Percentiles rank a stretch among this genome's conserved stretches.
Evolutionary conservation across 2,113 vertebrate genomes (phyloP).

Genomic region (Tricholaema leucomelas): DNA sequence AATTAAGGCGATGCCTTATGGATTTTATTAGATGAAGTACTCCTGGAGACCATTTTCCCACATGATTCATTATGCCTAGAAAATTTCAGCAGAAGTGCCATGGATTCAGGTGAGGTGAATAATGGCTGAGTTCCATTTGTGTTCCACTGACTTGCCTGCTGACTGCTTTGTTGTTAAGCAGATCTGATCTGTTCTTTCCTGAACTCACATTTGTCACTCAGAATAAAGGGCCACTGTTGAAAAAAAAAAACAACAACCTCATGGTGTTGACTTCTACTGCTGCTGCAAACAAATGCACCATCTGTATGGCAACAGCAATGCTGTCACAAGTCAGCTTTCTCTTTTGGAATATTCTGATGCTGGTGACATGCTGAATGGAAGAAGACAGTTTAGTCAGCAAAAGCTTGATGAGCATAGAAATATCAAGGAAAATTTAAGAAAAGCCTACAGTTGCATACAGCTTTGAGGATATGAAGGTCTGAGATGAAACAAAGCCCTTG

Average conservation of each 20-base stretch:
- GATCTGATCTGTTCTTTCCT: slow-evolving; percentile 53
- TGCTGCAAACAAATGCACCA: slow-evolving; percentile 42
- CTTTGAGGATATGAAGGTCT: not conserved
- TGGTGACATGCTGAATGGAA: slow-evolving; percentile 11
- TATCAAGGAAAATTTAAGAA: not conserved
- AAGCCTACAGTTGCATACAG: not conserved
- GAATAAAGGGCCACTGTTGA: slow-evolving; percentile 38
- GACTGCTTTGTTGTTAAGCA: slow-evolving; percentile 39
- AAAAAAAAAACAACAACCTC: too few relatives aligned
- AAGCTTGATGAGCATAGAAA: not conserved
- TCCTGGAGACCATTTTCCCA: not conserved
- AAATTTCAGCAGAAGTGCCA: slow-evolving; percentile 10
- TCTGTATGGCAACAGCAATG: slow-evolving; percentile 16
- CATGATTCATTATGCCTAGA: slow-evolving; percentile 8
- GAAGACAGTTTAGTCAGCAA: slow-evolving; percentile 23
- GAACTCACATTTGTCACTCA: slow-evolving; percentile 42
- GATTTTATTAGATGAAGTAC: not conserved
- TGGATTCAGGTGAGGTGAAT: slow-evolving; percentile 24
- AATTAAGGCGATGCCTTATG: not conserved
- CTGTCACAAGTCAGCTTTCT: slow-evolving; percentile 40
- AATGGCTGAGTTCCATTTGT: slow-evolving; percentile 15
- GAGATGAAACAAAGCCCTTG: not conserved
- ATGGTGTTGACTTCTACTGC: slow-evolving; percentile 17
- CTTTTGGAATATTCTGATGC: slow-evolving; percentile 1
- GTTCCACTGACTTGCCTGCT: slow-evolving; percentile 12